phyloP scores from a whole-genome alignment of 2,113 vertebrate genomes.

The Bos taurus region DNA sequence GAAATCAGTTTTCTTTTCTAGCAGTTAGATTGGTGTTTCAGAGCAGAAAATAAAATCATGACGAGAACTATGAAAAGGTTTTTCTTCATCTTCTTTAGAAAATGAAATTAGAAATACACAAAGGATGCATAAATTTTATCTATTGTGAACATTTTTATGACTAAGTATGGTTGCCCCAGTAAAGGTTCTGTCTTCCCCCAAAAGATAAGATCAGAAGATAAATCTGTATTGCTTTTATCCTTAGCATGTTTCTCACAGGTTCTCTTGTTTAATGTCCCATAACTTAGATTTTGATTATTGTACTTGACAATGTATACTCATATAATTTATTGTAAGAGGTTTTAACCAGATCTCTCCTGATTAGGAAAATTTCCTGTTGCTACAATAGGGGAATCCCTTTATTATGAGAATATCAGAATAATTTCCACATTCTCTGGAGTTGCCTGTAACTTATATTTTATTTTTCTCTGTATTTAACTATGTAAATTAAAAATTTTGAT shows the following conservation, averaged over 20 bases:
- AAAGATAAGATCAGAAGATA: not conserved
- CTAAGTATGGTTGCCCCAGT: not conserved
- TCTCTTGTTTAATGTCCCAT: not conserved
- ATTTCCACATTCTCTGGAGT: not conserved
- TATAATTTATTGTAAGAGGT: not conserved
- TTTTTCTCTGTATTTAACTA: constrained; percentile 2
- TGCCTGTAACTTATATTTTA: not conserved
- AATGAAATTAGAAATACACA: not conserved
- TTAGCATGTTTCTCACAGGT: not conserved
- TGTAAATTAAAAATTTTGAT: not conserved
- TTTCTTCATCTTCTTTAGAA: not conserved
- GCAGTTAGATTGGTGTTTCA: not conserved
- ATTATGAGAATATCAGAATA: not conserved
- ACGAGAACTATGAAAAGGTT: not conserved
- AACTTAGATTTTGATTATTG: not conserved
- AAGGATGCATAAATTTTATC: not conserved
- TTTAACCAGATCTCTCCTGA: not conserved
- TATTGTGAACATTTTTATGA: not conserved
- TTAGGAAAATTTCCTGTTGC: not conserved
- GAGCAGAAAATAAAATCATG: constrained; percentile 2
- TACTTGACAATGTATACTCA: not conserved
- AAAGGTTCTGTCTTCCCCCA: not conserved
- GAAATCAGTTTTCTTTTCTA: not conserved
- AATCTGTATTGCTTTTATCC: not conserved
- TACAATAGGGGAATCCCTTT: not conserved